Base-by-base conservation (phyloP, 2,888 invertebrate species). In the Caenorhabditis afra region DNA sequence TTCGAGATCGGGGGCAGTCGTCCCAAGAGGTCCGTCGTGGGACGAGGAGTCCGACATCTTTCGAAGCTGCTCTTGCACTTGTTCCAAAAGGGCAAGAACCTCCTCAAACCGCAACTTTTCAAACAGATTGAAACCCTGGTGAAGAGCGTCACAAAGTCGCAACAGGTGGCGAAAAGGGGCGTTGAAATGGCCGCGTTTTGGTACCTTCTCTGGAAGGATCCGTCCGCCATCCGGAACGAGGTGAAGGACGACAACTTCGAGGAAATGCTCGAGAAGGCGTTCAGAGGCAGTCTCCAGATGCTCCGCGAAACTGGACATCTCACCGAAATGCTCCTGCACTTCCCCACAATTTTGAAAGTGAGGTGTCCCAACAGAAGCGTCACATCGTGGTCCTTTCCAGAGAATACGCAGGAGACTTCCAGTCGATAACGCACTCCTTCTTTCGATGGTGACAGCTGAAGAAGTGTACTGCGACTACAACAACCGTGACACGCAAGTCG, bases 281-380 rank as follows among this genome's bases (percentile, higher is more conserved):
- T 71, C 14, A 47, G 71, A n/a, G 55, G 39, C 11, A 71, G 62
- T 23, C 20, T 71, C 18, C 71, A 71, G 18, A 11, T 71, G 18
- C 18, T 71, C 11, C 39, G 45, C 5, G 16, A 57, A 1, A 49
- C 45, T 18, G 57, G 41, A 12, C 23, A 57, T 2, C 12, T 70
- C 11, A 49, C 71, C 0, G 71, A 71, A 5, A 52, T 71, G 16
- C 16, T 71, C n/a, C 64, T 71, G 29, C 35, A 71, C 14, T 16
- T 64, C 12, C 71, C 71, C 14, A 49, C 16, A 35, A 20, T 71
- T 37, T 1, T 49, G 1, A 44, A 59, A 29, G 29, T 29, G 29
- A 7, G 7, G 12, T 47, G 57, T 39, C 29, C 2, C 45, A n/a
- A 16, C 35, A 7, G 29, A 7, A 29, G 3, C 29, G 3, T 29